Evolutionary conservation across 2,797 vertebrate genomes (phyloP).

Genomic region (Trematomus bernacchii): DNA sequence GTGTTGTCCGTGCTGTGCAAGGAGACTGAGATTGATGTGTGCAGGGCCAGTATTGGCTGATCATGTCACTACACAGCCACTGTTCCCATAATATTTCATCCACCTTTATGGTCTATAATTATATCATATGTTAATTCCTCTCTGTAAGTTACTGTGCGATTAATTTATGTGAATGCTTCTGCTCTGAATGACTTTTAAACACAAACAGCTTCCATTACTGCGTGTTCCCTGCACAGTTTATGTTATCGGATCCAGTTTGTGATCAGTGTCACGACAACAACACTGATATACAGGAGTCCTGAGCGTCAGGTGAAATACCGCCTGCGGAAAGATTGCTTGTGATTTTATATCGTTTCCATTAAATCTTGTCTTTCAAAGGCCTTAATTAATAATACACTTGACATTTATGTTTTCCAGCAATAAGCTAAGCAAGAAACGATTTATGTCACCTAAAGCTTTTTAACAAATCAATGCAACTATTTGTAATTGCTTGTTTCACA

Average conservation of each 20-base stretch:
- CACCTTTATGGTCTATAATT: slow-evolving; percentile 63
- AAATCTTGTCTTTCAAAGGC: slow-evolving; percentile 90
- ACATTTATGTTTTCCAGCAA: slow-evolving; percentile 96
- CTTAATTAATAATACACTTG: slow-evolving; percentile 94
- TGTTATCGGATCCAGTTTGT: slow-evolving; percentile 40
- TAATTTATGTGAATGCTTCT: slow-evolving; percentile 43
- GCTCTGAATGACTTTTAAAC: slow-evolving; percentile 29
- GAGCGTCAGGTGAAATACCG: slow-evolving; percentile 75
- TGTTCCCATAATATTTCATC: slow-evolving; percentile 55
- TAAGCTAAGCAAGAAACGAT: slow-evolving; percentile 98
- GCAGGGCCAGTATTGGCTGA: slow-evolving; percentile 37
- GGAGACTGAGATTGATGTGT: slow-evolving; percentile 44
- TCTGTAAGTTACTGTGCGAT: slow-evolving; percentile 37
- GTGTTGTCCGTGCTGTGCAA: neutral
- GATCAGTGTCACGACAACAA: slow-evolving; percentile 69
- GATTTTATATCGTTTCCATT: slow-evolving; percentile 86
- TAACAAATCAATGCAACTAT: slow-evolving; percentile 99
- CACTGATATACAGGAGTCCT: slow-evolving; percentile 52
- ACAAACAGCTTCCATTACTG: slow-evolving; percentile 44
- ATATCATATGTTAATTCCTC: slow-evolving; percentile 64
- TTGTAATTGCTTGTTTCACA: slow-evolving; percentile 99
- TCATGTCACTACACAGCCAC: slow-evolving; percentile 50
- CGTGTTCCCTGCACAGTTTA: slow-evolving; percentile 2
- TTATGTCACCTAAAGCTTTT: slow-evolving; percentile 99
- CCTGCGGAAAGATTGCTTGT: slow-evolving; percentile 71